Evolutionary conservation across 2,797 vertebrate genomes (phyloP).

Genomic region (Silurus aristotelis): DNA sequence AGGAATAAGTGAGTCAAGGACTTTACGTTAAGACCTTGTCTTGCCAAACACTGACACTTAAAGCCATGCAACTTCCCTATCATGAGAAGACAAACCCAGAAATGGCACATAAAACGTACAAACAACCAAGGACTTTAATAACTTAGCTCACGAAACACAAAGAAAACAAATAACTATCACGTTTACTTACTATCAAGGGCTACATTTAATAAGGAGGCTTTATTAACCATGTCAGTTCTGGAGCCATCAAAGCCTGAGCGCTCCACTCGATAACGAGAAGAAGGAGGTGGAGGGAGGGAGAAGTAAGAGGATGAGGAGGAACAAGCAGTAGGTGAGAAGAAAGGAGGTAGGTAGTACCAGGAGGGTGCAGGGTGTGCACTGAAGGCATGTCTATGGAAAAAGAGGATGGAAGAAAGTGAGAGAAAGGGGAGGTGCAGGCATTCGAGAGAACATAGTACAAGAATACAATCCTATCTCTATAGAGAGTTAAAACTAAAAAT

Average conservation of each 20-base stretch:
- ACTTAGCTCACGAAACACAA: conserved; percentile 43
- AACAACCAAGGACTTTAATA: conserved; percentile 41
- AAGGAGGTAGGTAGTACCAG: conserved; percentile 53
- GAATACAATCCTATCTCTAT: conserved; percentile 7
- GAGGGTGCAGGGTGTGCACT: conserved; percentile 40
- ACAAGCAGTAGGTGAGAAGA: conserved; percentile 68
- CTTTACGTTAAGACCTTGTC: conserved; percentile 13
- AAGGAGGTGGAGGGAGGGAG: conserved; percentile 52
- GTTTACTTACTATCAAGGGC: conserved; percentile 79
- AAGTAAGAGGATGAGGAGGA: conserved; percentile 63
- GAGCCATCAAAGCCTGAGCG: conserved; percentile 69
- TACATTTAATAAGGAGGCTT: conserved; percentile 74
- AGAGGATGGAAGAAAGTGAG: conserved; percentile 8
- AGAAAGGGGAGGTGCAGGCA: conserved; percentile 16
- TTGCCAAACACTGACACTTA: conserved; percentile 55
- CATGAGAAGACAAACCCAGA: conserved; percentile 46
- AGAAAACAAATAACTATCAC: conserved; percentile 59
- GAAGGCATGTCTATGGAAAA: conserved; percentile 49
- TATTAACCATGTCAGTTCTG: conserved; percentile 74
- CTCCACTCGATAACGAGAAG: conserved; percentile 65
- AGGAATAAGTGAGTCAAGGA: conserved; percentile 62
- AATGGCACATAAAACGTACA: conserved; percentile 44
- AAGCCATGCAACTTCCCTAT: conserved; percentile 73
- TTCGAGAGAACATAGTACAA: conserved; percentile 37
- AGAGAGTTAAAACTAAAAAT: conserved; percentile 22